Evolutionary conservation across 2,113 vertebrate genomes (phyloP), one percentile per base, ranked within the genome.

Genomic region (Rhinoderma darwinii): DNA sequence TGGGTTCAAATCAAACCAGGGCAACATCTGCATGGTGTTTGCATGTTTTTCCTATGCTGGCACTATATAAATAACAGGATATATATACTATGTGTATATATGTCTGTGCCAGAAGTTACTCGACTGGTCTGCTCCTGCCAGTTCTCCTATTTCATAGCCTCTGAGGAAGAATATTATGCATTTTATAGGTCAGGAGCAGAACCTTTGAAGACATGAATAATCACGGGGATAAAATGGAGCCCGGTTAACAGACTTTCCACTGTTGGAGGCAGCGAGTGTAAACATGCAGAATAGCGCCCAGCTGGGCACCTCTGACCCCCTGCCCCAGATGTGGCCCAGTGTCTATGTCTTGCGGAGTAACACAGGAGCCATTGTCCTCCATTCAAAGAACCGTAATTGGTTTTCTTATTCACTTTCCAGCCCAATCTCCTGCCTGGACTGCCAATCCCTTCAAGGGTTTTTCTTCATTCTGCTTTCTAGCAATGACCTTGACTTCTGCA

Each of bases 341-440:
- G 74, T 85, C 56, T 63, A 22, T 44, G 83, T 76, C 25, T 75
- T 41, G 54, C 1, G 35, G 27, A 35, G 84, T 27, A 78, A 77
- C 73, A 85, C 82, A 43, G 74, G 56, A 15, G 5, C 41, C 73
- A 68, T 85, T 85, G 84, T 85, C 27, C 63, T 73, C 68, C 70
- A 25, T n/a, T 41, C 9, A 84, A 51, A 27, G 25, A 77, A 3
- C 11, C 20, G 51, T 68, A 85, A 78, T 85, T 85, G 54, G 56
- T 27, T 85, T 85, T 76, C 54, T 72, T 22, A 76, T 84, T 76
- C 68, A 14, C 47, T 84, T 41, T 75, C 59, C 84, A 85, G 41
- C 37, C 83, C 20, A 20, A 22, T 7, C 63, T 32, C 63, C 27
- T 81, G 78, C 35, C 37, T 17, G 79, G 37, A 44, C 37, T 82